These are phyloP conservation scores for Arnoldichthys spilopterus DNA, from an alignment of 2,797 vertebrate genomes.

Conservation along the genomic window DNA sequence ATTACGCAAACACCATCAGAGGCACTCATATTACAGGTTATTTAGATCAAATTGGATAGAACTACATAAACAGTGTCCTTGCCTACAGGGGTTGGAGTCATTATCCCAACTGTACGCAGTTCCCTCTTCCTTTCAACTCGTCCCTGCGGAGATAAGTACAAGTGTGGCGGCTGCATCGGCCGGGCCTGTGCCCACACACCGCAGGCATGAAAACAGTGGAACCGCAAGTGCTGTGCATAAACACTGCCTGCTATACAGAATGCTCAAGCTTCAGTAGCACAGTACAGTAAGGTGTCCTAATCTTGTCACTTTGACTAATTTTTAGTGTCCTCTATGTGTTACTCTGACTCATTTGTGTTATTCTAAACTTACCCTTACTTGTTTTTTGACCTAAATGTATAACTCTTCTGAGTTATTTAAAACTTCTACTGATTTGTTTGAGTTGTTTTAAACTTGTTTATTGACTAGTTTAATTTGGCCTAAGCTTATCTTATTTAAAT, in stretches of 20 bases:
- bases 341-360: background rate
- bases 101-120: conserved; percentile 43
- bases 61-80: conserved; percentile 68
- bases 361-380: background rate
- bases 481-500: too few species aligned
- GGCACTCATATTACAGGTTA: conserved; percentile 67
- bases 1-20: conserved; percentile 60
- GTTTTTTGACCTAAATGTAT: background rate
- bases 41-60: conserved; percentile 73
- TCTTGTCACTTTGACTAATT: too few species aligned
- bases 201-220: conserved; percentile 42
- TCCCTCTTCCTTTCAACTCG: conserved; percentile 59
- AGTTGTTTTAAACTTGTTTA: background rate
- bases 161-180: conserved; percentile 64
- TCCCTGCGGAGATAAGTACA: conserved; percentile 68
- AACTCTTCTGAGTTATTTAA: background rate
- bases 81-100: conserved; percentile 45
- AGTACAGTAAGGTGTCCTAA: background rate
- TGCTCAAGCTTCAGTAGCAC: conserved; percentile 20
- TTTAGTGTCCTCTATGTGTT: background rate
- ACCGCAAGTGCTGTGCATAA: conserved; percentile 22
- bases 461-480: too few species aligned
- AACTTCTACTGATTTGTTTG: background rate
- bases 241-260: conserved; percentile 31
- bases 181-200: conserved; percentile 42